Evolutionary conservation across 2,113 vertebrate species (phyloP), one percentile per base, ranked within the genome.

Genomic region (Bujurquina vittata): DNA sequence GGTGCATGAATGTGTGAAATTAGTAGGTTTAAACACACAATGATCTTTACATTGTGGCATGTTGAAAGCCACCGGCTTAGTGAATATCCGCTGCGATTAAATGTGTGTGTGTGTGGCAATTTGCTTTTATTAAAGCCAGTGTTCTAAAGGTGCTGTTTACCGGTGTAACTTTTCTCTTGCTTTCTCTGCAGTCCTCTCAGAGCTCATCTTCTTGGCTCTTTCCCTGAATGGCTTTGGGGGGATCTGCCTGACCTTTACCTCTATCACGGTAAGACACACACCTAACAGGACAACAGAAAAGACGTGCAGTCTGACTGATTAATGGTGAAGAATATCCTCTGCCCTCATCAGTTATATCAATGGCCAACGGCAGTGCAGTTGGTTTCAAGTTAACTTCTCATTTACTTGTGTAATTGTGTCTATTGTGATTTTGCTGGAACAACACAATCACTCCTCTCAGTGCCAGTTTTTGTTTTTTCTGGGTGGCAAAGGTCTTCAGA

Each of bases 171-270:
- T 54, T 74, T 74, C 20, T 87, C 4, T 84, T 1, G 69, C n/a
- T 81, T 67, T 78, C 0, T 84, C 77, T 83, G 69, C 91, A 98
- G 97, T 83, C 43, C 93, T 98, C 74, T 97, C 97, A 46, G 94
- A 94, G 0, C 84, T 98, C 82, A 98, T 98, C 89, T 98, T 98
- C 81, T 93, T 98, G 75, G 97, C 96, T 3, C 92, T 98, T 73
- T 97, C 97, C 52, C 89, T 98, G 75, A 98, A 97, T 15, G 97
- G 97, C 75, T 98, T 98, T 5, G 97, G 97, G 65, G 97, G 97
- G 35, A 98, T 98, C 94, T 98, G 97, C 89, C 89, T 98, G 88
- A 98, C 97, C 10, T 98, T 98, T 93, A 97, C 97, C 1, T 98
- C 97, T 0, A 95, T 98, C 83, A 98, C 97, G 69, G 97, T 98